Percentiles rank a stretch among this genome's conserved stretches.
phyloP scores from a whole-genome alignment of 2,888 invertebrate species.

The Taenaris catops region DNA sequence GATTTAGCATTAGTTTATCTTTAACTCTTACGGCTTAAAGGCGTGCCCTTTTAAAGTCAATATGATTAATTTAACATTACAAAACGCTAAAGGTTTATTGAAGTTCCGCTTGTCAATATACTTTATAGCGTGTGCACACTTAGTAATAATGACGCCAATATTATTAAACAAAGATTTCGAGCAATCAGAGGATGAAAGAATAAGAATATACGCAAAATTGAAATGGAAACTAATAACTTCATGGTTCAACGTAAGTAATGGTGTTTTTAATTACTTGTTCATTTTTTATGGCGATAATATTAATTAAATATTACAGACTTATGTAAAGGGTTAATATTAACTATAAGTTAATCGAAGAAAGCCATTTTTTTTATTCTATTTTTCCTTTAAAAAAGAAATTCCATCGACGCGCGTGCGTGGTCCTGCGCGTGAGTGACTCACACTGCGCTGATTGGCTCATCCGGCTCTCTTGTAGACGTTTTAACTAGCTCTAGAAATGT shows the following conservation, averaged over 20 bases:
- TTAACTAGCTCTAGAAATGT: no score
- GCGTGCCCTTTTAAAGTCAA: slow-evolving; percentile 8
- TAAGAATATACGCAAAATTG: slow-evolving; percentile 42
- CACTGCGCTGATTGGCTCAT: slow-evolving; percentile 65
- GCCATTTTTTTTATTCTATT: no score
- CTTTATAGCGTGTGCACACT: slow-evolving; percentile 35
- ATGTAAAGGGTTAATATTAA: no score
- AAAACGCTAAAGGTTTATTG: slow-evolving; percentile 30
- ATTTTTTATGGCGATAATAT: no score
- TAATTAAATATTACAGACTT: neutral
- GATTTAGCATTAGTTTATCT: slow-evolving; percentile 10
- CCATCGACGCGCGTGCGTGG: slow-evolving; percentile 39
- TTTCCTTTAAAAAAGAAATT: no score
- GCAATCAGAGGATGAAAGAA: slow-evolving; percentile 39
- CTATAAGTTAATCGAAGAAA: no score
- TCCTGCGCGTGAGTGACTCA: slow-evolving; percentile 56
- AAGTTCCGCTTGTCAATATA: slow-evolving; percentile 50
- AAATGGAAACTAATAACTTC: slow-evolving; percentile 59
- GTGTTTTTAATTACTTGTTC: neutral
- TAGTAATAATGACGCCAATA: slow-evolving; percentile 34
- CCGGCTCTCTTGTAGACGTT: slow-evolving; percentile 59
- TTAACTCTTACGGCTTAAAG: slow-evolving; percentile 7
- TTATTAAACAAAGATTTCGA: slow-evolving; percentile 49
- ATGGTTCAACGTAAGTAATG: slow-evolving; percentile 64
- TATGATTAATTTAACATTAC: slow-evolving; percentile 11